Evolutionary conservation across 2,797 vertebrate genomes (phyloP).

Genomic region (Clarias platycephalus): DNA sequence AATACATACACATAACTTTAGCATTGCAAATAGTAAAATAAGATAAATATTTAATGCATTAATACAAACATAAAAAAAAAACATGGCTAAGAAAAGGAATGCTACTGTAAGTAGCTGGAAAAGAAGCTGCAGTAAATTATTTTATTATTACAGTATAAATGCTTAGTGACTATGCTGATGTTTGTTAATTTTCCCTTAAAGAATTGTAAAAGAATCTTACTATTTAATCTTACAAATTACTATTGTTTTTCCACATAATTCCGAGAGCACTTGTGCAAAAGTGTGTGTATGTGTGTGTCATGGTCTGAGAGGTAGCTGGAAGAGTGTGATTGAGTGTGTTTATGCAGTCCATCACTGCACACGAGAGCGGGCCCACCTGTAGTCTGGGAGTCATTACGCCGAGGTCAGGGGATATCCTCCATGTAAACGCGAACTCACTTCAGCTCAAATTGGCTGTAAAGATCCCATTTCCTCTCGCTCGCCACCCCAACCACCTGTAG

Average conservation of each 20-base stretch:
- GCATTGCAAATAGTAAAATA: no score
- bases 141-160: background rate
- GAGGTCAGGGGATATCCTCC: constrained; percentile 90
- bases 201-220: background rate
- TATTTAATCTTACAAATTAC: no score
- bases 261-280: background rate
- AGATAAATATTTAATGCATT: no score
- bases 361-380: constrained; percentile 88
- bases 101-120: no score
- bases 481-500: constrained; percentile 97
- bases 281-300: background rate
- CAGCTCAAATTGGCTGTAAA: constrained; percentile 99
- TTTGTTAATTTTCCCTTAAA: background rate
- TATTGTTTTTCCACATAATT: constrained; percentile 23
- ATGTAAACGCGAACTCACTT: constrained; percentile 97
- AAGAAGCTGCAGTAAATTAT: background rate
- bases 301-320: constrained; percentile 47
- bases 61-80: no score
- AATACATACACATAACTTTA: no score
- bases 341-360: constrained; percentile 81
- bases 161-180: background rate
- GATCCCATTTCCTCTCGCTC: constrained; percentile 98
- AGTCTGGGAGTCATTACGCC: constrained; percentile 93
- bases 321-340: constrained; percentile 76
- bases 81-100: no score